Evolutionary conservation across 2,113 vertebrate genomes (phyloP), one percentile per base, ranked within the genome.

Genomic region (Lepus americanus): DNA sequence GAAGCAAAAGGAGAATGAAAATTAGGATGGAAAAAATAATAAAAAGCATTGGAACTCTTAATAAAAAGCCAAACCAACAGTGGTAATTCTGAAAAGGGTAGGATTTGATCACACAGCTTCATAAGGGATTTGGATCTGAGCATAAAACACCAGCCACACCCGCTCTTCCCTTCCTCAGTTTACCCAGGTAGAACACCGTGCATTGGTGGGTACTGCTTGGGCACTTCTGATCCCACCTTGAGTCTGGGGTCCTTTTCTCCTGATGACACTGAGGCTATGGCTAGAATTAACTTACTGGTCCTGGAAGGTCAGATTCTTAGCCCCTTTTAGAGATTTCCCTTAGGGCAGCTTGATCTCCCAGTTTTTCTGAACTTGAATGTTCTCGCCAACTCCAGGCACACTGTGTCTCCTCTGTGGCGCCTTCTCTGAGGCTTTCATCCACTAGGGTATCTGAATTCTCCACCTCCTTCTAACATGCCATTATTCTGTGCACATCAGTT

Each of bases 1-100:
- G 97, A 97, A 94, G 89, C 82, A 97, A 93, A 94, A 96, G 79
- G 70, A 95, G 59, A 83, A 91, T 73, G 14, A 80, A 86, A 90
- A 89, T 82, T 36, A 94, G 6, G 25, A 69, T 89, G 91, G 92
- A 83, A 72, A 94, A 95, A 96, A 72, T 87, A 90, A 92, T 96
- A 80, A 95, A 97, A 97, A 90, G 64, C 22, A 5, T 86, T 86
- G 92, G 87, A 97, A 76, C 44, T 66, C 73, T 84, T 87, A 17
- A 76, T 94, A 95, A 92, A 97, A 90, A 27, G 61, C 81, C 82
- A 94, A 86, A 93, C 63, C 69, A 92, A 88, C 36, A 76, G 67
- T n/a, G 69, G 70, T 63, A 79, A 94, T 95, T 97, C 95, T 97
- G 69, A 83, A 96, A 89, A 94, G 70, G 82, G 61, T 83, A 88